These are phyloP conservation scores for Epsilonema sp. DNA, from an alignment of 2,888 invertebrate species.

Conservation along the genomic window DNA sequence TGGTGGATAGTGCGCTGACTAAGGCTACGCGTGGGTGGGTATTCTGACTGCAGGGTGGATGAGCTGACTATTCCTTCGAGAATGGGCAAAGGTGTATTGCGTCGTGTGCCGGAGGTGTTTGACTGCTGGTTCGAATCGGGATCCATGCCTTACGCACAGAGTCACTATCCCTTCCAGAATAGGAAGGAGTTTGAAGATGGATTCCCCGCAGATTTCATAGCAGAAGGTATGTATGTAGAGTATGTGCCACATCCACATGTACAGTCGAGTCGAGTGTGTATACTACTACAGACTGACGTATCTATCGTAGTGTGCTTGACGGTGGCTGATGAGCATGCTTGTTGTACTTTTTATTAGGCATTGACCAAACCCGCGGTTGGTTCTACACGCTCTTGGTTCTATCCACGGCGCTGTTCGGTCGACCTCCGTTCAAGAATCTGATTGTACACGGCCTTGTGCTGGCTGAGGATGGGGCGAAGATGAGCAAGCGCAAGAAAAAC, in stretches of 20 bases:
- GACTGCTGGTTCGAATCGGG: slow-evolving; percentile 99
- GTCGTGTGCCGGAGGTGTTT: slow-evolving; percentile 76
- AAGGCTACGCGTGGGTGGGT: no score
- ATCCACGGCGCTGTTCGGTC: slow-evolving; percentile 80
- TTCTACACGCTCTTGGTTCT: slow-evolving; percentile 94
- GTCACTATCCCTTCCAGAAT: slow-evolving; percentile 86
- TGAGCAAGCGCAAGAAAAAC: slow-evolving; percentile 97
- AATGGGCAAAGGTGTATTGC: slow-evolving; percentile 59
- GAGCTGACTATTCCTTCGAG: slow-evolving; percentile 73
- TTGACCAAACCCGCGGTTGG: slow-evolving; percentile 23
- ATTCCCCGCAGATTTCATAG: slow-evolving; percentile 97
- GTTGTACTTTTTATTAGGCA: slow-evolving; percentile 5
- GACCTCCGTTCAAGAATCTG: slow-evolving; percentile 89
- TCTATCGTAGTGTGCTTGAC: no score
- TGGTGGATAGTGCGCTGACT: no score
- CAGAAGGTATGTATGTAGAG: slow-evolving; percentile 54
- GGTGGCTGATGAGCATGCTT: no score
- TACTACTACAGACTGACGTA: no score
- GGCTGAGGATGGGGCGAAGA: slow-evolving; percentile 86
- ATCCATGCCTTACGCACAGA: slow-evolving; percentile 93
- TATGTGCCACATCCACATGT: no score
- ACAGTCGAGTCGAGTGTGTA: not conserved
- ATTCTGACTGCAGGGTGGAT: slow-evolving; percentile 46
- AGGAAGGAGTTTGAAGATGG: slow-evolving; percentile 61
- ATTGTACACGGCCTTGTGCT: slow-evolving; percentile 86